phyloP scores from a whole-genome alignment of 1,140 invertebrate genomes.

The Nymphalis io region DNA sequence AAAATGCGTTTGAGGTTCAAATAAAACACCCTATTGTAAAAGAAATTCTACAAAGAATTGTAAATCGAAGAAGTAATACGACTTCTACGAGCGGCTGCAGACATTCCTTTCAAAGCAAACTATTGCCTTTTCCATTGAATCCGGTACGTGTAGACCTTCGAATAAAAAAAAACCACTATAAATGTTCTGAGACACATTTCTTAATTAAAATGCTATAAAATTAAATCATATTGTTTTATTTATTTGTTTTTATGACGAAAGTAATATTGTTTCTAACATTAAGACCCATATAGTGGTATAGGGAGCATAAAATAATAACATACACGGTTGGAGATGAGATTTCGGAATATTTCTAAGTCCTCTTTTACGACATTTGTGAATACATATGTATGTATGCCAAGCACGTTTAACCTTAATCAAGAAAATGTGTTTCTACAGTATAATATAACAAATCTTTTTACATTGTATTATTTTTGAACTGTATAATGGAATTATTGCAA shows the following conservation, averaged over 20 bases:
- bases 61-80: constrained; percentile 26
- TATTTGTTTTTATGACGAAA: background rate
- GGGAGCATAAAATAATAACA: background rate
- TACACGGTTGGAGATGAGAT: background rate
- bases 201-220: background rate
- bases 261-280: background rate
- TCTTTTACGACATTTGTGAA: constrained; percentile 9
- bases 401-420: constrained; percentile 9
- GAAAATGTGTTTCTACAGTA: constrained; percentile 7
- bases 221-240: background rate
- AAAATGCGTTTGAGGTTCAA: constrained; percentile 23
- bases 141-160: constrained; percentile 6
- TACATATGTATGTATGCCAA: background rate
- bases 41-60: constrained; percentile 24
- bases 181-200: background rate
- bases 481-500: too few species aligned
- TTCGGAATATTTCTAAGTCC: constrained; percentile 10
- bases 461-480: too few species aligned
- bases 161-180: background rate
- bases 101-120: constrained; percentile 29
- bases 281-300: background rate
- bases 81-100: constrained; percentile 19
- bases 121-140: constrained; percentile 25
- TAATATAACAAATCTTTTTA: background rate
- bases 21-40: constrained; percentile 22